A percentile compares a stretch with the other conserved stretches of the same genome.
phyloP scores from a whole-genome alignment of 2,888 invertebrate species.

The Idaea aversata region DNA sequence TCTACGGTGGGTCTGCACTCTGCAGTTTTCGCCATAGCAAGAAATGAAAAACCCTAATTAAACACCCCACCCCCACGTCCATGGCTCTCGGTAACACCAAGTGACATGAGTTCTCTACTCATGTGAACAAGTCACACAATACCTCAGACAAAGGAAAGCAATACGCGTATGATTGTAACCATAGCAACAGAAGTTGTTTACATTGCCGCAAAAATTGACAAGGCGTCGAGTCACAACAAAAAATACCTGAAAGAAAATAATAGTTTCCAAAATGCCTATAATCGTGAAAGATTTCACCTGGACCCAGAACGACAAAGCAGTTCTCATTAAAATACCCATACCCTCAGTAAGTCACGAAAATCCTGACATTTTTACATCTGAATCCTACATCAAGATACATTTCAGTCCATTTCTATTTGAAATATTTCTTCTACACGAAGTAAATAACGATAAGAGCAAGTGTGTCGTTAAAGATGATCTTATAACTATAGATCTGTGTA shows the following conservation, averaged over 20 bases:
- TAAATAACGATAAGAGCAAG: constrained; percentile 82
- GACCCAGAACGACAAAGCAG: constrained; percentile 83
- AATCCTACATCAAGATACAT: constrained; percentile 86
- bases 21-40: too few species aligned
- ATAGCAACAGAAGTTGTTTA: constrained; percentile 17
- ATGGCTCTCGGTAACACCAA: too few species aligned
- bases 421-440: constrained; percentile 82
- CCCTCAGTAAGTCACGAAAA: constrained; percentile 82
- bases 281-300: constrained; percentile 87
- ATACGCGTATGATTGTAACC: too few species aligned
- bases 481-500: constrained; percentile 84
- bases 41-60: too few species aligned
- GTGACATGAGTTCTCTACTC: too few species aligned
- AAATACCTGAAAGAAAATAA: not conserved
- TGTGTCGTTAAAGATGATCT: constrained; percentile 83
- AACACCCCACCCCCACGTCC: too few species aligned
- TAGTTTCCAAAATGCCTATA: constrained; percentile 82
- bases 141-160: too few species aligned
- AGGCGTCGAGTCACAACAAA: not conserved
- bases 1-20: too few species aligned
- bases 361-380: constrained; percentile 85
- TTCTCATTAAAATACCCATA: constrained; percentile 84
- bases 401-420: constrained; percentile 88
- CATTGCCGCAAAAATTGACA: not conserved
- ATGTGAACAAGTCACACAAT: too few species aligned